Base-by-base conservation (phyloP, 2,888 invertebrate species). In the Cantharis rufa region DNA sequence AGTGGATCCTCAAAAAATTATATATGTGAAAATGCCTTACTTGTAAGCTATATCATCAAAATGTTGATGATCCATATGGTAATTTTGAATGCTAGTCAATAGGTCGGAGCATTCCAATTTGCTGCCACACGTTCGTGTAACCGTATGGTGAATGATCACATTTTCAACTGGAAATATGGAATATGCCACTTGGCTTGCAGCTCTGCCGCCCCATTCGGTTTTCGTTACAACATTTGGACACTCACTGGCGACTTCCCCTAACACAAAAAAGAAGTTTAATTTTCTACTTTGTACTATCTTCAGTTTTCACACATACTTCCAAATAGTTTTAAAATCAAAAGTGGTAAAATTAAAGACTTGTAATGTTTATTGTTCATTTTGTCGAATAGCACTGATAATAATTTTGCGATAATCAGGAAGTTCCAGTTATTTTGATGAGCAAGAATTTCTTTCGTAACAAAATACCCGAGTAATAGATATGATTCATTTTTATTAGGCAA, bases 31-130 rank as follows among this genome's bases (percentile, higher is more conserved):
- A 80, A 69, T 62, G 84, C 90, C 90, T 90, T 86, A 92, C 92
- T 92, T 91, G 82, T 89, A 90, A 27, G 90, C 92, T 73, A 93
- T 90, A 82, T 93, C 92, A 64, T 86, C 85, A 83, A 90, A 92
- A 13, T 88, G 86, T 16, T 88, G 79, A 1, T 82, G 82, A 69
- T 90, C 86, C 84, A 90, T 90, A 16, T 92, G 92, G 80, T 89
- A 89, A 70, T 86, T 84, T 78, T 92, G 90, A 61, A 92, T 91
- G 21, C 84, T 87, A 24, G 84, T 87, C 4, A 89, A 82, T 0
- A 86, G 80, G 5, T 80, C 78, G 3, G 88, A 85, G 80, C 93
- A 93, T 1, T 86, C 82, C 0, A 82, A 83, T 71, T 88, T 87
- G 0, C 86, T 87, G 0, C 74, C 27, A 77, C 92, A 92, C 15